Conservation (phyloP, 2,113 vertebrate species). For the Ciconia boyciana region DNA sequence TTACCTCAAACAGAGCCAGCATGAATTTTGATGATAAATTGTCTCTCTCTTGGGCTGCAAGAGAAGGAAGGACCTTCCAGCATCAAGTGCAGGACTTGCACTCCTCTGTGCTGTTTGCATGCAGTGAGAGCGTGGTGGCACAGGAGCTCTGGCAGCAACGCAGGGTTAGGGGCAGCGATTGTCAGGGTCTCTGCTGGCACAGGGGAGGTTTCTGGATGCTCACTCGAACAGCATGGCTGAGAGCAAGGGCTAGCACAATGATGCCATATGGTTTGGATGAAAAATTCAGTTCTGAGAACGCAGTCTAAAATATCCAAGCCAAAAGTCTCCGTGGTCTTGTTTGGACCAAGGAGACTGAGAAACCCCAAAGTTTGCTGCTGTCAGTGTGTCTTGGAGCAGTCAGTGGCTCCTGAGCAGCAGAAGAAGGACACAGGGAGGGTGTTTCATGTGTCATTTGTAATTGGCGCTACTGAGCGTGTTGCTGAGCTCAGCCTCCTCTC, state of each 20-base stretch:
- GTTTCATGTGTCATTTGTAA: accelerated
- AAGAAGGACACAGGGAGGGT: no score
- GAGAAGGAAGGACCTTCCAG: neutral
- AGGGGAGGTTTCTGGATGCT: neutral
- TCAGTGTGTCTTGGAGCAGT: neutral
- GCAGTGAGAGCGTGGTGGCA: accelerated
- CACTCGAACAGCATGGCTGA: accelerated
- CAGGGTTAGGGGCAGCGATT: neutral
- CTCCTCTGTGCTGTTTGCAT: accelerated
- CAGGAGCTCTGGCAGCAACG: neutral
- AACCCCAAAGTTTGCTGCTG: neutral
- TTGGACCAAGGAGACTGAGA: neutral
- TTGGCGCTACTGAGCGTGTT: neutral
- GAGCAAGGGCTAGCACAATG: no score
- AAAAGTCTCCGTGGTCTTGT: neutral
- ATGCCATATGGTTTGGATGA: neutral
- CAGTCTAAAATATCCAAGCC: neutral
- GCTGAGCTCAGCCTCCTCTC: neutral
- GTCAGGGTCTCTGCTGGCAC: neutral
- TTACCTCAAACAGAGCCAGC: neutral
- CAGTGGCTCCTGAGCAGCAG: neutral
- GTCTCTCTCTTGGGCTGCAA: neutral
- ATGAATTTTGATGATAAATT: neutral
- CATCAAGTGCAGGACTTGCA: accelerated
- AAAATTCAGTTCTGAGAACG: neutral